Percentiles rank a stretch among this genome's conserved stretches.
Evolutionary conservation across 1,140 invertebrate genomes (phyloP).

Genomic region (Zaprionus ghesquierei): DNA sequence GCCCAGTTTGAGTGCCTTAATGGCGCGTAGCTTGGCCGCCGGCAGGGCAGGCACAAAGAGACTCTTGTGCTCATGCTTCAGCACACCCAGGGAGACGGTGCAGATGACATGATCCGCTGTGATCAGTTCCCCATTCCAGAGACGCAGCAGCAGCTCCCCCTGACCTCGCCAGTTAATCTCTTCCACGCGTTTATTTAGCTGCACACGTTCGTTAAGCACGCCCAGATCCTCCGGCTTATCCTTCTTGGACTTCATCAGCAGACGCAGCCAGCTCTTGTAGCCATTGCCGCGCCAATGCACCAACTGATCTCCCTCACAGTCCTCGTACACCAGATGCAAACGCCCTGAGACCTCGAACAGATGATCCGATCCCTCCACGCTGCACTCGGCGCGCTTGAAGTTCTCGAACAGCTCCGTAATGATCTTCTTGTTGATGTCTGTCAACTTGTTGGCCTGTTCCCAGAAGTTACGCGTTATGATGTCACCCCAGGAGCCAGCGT

Average conservation of each 20-base stretch:
- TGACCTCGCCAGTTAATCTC: conserved; percentile 82
- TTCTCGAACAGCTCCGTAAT: conserved; percentile 83
- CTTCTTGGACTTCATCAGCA: conserved; percentile 83
- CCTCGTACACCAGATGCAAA: conserved; percentile 84
- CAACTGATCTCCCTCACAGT: conserved; percentile 85
- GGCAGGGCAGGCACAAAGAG: conserved; percentile 87
- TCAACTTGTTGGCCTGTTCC: conserved; percentile 51
- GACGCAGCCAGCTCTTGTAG: conserved; percentile 85
- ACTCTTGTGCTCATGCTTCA: conserved; percentile 85
- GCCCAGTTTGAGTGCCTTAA: conserved; percentile 87
- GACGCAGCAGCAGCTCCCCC: conserved; percentile 81
- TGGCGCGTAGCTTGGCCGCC: conserved; percentile 85
- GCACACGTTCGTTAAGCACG: conserved; percentile 74
- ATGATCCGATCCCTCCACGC: conserved; percentile 85
- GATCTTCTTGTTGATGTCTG: conserved; percentile 57
- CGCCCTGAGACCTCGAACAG: conserved; percentile 85
- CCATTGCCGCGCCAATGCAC: conserved; percentile 87
- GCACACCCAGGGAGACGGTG: conserved; percentile 87
- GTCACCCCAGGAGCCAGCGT: conserved; percentile 82
- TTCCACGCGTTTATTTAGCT: conserved; percentile 83
- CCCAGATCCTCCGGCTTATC: conserved; percentile 43
- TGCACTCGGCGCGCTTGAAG: conserved; percentile 83
- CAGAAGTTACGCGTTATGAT: conserved; percentile 81
- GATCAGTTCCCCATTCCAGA: conserved; percentile 85
- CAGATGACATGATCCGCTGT: conserved; percentile 87